Evolutionary conservation across 2,888 invertebrate genomes (phyloP), one percentile per base, ranked within the genome.

Genomic region (Chaitophorus viminalis): DNA sequence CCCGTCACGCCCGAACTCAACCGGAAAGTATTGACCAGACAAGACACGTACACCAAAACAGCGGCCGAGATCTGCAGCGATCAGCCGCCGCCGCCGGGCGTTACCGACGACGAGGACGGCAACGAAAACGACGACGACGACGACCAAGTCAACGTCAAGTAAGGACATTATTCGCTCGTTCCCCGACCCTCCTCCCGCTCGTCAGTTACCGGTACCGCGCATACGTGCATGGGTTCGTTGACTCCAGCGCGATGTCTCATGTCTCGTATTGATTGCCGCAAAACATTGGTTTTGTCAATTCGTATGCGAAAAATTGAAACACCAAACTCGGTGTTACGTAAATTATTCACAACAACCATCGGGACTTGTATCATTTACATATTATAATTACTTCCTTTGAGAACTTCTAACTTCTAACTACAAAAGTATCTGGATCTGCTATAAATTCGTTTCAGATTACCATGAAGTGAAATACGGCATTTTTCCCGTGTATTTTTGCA

Each of bases 11-110:
- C 88, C n/a, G 83, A 88, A 21, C 86, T 91, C 54, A 90, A 89
- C 78, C 90, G 90, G 46, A 91, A 90, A 77, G 91, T 91, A 52
- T 91, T 91, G 79, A 91, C 91, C 79, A 90, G 92, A 83, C 92
- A 92, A 89, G 91, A 92, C 76, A 92, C 92, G 2, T 92, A 92
- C 87, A 88, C 88, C 6, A 88, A 84, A 65, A 52, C 74, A 29
- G 60, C n/a, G 79, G 72, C 87, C 31, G 87, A 87, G 25, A n/a
- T 60, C 39, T 79, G 83, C 25, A 29, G 25, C 60, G 84, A 85
- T 9, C 76, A 33, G 65, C 76, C 31, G 2, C 29, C 14, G 17
- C 84, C 31, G 2, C 29, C 14, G 17, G 76, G 9, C 60, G 65
- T 74, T 5, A 14, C 39, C 65, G 84, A 65, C 36, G 29, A 84